Evolutionary conservation across 2,113 vertebrate species (phyloP).

Genomic region (Lophochroa leadbeateri): DNA sequence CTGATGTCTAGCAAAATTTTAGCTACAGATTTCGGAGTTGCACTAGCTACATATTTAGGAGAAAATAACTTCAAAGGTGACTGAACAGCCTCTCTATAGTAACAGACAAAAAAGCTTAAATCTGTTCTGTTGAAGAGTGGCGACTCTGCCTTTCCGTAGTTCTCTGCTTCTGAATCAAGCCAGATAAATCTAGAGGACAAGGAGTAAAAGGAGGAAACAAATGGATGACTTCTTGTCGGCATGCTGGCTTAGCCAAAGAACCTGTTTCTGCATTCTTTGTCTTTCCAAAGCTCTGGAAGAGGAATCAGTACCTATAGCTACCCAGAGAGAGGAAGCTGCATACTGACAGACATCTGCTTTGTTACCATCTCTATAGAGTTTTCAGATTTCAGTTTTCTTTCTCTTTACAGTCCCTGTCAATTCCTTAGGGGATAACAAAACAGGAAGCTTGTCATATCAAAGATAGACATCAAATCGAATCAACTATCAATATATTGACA

Average conservation of each 20-base stretch:
- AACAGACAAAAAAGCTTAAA: background rate
- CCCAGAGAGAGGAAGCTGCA: background rate
- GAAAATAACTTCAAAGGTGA: constrained; percentile 26
- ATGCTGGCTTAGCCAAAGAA: background rate
- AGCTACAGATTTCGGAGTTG: constrained; percentile 21
- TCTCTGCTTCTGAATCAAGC: background rate
- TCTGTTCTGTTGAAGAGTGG: background rate
- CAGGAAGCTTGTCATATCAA: background rate
- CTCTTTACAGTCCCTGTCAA: background rate
- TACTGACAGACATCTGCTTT: background rate
- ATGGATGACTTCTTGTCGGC: background rate
- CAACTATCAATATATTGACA: background rate
- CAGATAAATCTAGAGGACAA: background rate
- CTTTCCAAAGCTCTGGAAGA: background rate
- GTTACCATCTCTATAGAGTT: background rate
- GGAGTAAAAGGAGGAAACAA: background rate
- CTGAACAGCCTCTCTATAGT: constrained; percentile 25
- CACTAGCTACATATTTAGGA: constrained; percentile 24
- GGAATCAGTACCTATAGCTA: background rate
- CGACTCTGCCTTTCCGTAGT: constrained; percentile 6
- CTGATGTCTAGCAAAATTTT: background rate
- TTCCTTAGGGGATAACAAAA: background rate
- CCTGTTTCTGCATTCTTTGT: background rate
- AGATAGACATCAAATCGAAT: background rate
- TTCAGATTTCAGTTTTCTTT: background rate